These are phyloP conservation scores for Heloderma charlesbogerti DNA, from an alignment of 2,113 vertebrate genomes.

Conservation along the genomic window DNA sequence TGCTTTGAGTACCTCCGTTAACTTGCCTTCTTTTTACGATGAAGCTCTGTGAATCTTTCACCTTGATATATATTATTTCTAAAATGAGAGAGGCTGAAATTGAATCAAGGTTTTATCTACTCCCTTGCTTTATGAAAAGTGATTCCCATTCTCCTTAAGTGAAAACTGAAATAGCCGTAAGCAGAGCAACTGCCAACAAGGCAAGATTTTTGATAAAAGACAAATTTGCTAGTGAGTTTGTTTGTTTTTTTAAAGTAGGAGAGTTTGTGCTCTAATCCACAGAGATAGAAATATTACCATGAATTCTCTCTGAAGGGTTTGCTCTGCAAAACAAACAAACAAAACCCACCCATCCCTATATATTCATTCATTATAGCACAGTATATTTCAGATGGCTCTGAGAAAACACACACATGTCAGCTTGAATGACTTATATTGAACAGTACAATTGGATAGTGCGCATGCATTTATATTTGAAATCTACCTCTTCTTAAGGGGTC, in stretches of 20 bases:
- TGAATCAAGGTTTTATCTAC: conserved; percentile 57
- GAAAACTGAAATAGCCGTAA: conserved; percentile 56
- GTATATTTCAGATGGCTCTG: neutral
- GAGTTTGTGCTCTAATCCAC: conserved; percentile 42
- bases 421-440: neutral
- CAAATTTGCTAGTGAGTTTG: conserved; percentile 48
- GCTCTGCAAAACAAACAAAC: neutral
- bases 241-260: conserved; percentile 53
- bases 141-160: conserved; percentile 49
- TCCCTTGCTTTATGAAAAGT: conserved; percentile 46
- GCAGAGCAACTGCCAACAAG: conserved; percentile 33
- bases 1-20: neutral
- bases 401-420: neutral
- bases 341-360: neutral
- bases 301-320: accelerated
- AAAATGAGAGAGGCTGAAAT: conserved; percentile 59
- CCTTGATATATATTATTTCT: conserved; percentile 33
- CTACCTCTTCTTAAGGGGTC: neutral
- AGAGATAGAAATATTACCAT: conserved; percentile 21
- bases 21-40: neutral
- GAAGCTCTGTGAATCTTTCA: conserved; percentile 37
- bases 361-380: conserved; percentile 28
- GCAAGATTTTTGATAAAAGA: conserved; percentile 64
- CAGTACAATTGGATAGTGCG: neutral
- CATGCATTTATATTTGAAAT: conserved; percentile 18